Evolutionary conservation across 2,113 vertebrate species (phyloP), one percentile per base, ranked within the genome.

Genomic region (Ptyas mucosa): DNA sequence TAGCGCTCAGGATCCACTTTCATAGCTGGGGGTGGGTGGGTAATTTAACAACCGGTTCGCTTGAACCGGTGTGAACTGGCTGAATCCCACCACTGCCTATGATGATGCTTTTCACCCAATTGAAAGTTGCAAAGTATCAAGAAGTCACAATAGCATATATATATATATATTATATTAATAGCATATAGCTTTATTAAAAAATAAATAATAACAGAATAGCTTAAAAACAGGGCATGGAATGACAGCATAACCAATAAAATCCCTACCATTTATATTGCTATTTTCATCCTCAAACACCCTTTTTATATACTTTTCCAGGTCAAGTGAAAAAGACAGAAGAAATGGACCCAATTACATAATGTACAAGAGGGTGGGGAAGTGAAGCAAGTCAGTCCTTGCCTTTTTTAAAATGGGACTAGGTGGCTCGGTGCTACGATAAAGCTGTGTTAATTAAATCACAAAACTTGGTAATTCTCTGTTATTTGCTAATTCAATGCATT

Each of bases 361-460:
- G 95, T 95, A 93, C 85, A 91, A 91, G 94, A 95, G 46, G 18
- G 93, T 96, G 87, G 93, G 86, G 52, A 93, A 96, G 92, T 75
- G 91, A 93, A 51, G 91, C 92, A 91, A 87, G 69, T 96, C 89
- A 88, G 87, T 89, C 93, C 96, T 87, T 75, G 94, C 87, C 75
- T 95, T 94, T 95, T 94, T 94, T 92, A 96, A 96, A 95, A 95
- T 81, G 57, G 91, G 93, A 96, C 95, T 95, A 97, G 96, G 97
- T 96, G 96, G 96, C 94, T 94, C 92, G 90, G 5, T 69, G 85
- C 95, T 96, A 94, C 94, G 90, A 97, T 96, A 96, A 96, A 96
- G 93, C 95, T 94, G 94, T 93, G 95, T 96, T 97, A 97, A 97
- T 97, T 97, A 97, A 96, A 97, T 97, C 95, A 94, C 95, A 96